Evolutionary conservation across 2,113 vertebrate species (phyloP), one percentile per base, ranked within the genome.

Genomic region (Cebus imitator): DNA sequence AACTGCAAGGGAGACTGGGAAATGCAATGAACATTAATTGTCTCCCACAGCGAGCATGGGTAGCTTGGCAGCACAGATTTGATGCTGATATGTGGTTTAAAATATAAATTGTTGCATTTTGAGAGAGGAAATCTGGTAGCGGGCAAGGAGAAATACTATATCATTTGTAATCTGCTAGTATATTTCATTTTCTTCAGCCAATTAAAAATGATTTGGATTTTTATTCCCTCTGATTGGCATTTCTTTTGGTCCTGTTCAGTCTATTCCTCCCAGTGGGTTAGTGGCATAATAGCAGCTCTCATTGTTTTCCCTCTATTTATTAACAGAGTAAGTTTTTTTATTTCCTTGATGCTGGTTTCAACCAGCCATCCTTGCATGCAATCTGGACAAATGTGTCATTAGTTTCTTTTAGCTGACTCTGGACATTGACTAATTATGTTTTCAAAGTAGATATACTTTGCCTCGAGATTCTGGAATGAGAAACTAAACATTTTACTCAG

Each of bases 341-440:
- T 58, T 91, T 92, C 91, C 16, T 95, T 91, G 82, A n/a, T 70
- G 50, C 23, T 81, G 70, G 27, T 79, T 97, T 95, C 50, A 95
- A 64, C 52, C 90, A 97, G 85, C 72, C 72, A 58, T 45, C 57
- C 52, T 87, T 84, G 79, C 10, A 87, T 75, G 27, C 48, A 81
- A 8, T 89, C 45, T 96, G 94, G 73, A 72, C 35, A 95, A 97
- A 95, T 79, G 18, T 97, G 45, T 52, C 70, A 96, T 89, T 66
- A 76, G 58, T 89, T 96, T 94, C 95, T 84, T 96, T 83, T 90
- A 97, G 78, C 68, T 76, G 52, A 40, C 68, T n/a, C 57, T 94
- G 58, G 79, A 92, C 1, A 14, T n/a, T 90, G 90, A 94, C 85
- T 96, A 96, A 91, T 94, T 78, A 87, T 90, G 68, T 79, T 97